Evolutionary conservation across 2,888 invertebrate species (phyloP), one percentile per base, ranked within the genome.

Genomic region (Agrotis ipsilon): DNA sequence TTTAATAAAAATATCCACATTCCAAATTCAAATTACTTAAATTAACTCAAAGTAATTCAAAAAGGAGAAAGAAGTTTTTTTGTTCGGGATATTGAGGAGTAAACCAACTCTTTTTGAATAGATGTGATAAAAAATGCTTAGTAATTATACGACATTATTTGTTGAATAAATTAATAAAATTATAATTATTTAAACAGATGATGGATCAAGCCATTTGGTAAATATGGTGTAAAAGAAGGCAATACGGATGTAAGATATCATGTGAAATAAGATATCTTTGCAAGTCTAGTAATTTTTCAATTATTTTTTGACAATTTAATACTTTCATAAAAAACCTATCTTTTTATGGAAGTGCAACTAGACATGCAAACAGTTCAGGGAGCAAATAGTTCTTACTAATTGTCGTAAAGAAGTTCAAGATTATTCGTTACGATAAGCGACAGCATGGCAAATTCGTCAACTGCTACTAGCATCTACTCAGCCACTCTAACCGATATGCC

Each of bases 141-240:
- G 46, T 64, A 78, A 66, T 66, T 48, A 70, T 58, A 57, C 19
- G 16, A 48, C 43, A 13, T 18, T 9, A 60, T 67, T 54, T 49
- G 6, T 9, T 51, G 21, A 61, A 64, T 64, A 57, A 11, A 51
- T 58, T 1, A 62, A 65, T 78, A 54, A 46, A 63, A 16, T 51
- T 48, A 54, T 65, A n/a, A n/a, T n/a, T n/a, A 32, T 80, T 62
- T 52, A 48, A 16, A 64, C 78, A 80, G 64, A 58, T 78, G 71
- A 61, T 27, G 43, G 27, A 54, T 52, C 7, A 60, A 46, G 16
- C 13, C 3, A 32, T n/a, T 27, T 48, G 16, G 3, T 45, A 39
- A 11, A 39, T 45, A 55, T 18, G n/a, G 14, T 46, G 59, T 54
- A 14, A 46, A 62, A 62, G 13, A 32, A 70, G 39, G 21, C 48